Conservation (phyloP, 2,113 vertebrate genomes). For the Platichthys flesus region DNA sequence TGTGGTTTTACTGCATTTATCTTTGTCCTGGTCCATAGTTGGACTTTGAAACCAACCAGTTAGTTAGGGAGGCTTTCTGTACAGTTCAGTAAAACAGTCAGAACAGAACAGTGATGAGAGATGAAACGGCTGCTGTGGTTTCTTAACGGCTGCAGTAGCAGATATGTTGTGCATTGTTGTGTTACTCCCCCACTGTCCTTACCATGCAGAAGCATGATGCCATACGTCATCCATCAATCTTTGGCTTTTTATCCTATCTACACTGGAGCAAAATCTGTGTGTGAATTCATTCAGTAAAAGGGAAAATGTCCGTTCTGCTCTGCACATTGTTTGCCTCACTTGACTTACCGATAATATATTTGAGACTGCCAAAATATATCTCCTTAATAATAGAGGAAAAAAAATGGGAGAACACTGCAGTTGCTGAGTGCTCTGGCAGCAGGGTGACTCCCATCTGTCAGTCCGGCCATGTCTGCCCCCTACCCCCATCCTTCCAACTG, state of each 20-base stretch:
- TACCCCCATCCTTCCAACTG: constrained; percentile 15
- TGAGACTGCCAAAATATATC: too few species aligned
- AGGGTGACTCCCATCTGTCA: constrained; percentile 52
- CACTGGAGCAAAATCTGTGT: not conserved
- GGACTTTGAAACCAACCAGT: not conserved
- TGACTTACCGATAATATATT: too few species aligned
- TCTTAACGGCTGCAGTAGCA: constrained; percentile 1
- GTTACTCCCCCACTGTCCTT: not conserved
- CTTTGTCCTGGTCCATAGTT: not conserved
- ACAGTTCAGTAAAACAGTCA: not conserved
- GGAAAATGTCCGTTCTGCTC: not conserved
- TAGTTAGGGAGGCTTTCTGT: not conserved
- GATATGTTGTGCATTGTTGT: not conserved
- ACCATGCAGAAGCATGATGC: constrained; percentile 6
- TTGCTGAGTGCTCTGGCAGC: constrained; percentile 6
- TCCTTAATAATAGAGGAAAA: not conserved
- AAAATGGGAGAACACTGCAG: constrained; percentile 14
- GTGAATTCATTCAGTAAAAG: too few species aligned
- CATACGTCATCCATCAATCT: constrained; percentile 9
- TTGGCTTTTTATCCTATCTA: not conserved
- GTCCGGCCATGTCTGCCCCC: not conserved
- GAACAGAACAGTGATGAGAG: not conserved
- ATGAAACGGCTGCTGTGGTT: not conserved
- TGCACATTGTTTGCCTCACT: not conserved
- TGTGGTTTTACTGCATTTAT: constrained; percentile 7